Conservation (phyloP, 2,888 invertebrate species). For the Dendrolimus pini region DNA sequence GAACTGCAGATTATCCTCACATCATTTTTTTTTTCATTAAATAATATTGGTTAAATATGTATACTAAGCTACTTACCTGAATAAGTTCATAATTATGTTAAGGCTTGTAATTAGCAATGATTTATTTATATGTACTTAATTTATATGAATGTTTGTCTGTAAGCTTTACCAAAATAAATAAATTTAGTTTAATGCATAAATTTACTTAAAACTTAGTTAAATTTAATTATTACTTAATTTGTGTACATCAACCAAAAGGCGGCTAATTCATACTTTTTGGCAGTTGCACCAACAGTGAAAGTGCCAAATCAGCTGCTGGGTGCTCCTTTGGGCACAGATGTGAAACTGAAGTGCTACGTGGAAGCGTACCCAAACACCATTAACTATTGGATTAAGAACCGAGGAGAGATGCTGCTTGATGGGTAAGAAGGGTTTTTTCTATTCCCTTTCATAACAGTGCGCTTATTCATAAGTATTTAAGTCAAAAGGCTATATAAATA, state of each 20-base stretch:
- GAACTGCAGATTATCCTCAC: no score
- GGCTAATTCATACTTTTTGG: constrained; percentile 11
- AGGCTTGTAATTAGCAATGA: no score
- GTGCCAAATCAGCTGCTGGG: constrained; percentile 93
- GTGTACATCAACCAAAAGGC: not conserved
- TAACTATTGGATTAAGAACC: constrained; percentile 88
- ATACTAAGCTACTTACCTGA: no score
- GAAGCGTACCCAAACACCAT: constrained; percentile 86
- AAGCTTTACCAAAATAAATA: no score
- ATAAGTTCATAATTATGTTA: no score
- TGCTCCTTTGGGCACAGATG: constrained; percentile 90
- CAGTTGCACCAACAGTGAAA: constrained; percentile 93
- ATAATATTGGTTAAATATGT: no score
- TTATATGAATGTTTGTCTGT: no score
- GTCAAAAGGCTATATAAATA: no score
- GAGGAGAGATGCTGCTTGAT: constrained; percentile 87
- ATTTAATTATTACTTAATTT: not conserved
- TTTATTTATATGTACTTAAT: no score
- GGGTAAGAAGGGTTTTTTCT: constrained; percentile 68
- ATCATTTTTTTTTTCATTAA: no score
- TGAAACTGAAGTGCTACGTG: constrained; percentile 90
- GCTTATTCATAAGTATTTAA: no score
- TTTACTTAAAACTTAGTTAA: not conserved
- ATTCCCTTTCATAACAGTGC: not conserved
- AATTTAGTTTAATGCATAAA: not conserved